phyloP scores from a whole-genome alignment of 2,888 invertebrate genomes.

The Oscheius onirici region DNA sequence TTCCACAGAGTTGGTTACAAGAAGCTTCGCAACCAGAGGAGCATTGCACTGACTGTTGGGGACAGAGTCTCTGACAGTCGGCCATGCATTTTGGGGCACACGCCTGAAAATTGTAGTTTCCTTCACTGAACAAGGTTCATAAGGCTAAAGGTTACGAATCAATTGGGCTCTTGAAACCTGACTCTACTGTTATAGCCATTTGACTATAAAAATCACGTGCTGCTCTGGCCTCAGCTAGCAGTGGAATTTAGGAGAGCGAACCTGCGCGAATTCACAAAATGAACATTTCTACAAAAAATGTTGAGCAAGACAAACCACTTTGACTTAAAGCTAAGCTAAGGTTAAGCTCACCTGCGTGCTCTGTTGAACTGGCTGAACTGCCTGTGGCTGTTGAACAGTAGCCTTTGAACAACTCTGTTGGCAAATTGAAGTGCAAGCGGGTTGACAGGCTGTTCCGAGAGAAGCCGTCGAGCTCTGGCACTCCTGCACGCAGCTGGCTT shows the following conservation, averaged over 20 bases:
- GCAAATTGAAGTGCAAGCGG: slow-evolving; percentile 45
- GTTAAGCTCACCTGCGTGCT: not conserved
- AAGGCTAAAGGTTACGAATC: too few relatives aligned
- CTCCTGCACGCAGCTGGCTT: slow-evolving; percentile 44
- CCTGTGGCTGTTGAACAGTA: slow-evolving; percentile 14
- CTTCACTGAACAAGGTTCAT: too few relatives aligned
- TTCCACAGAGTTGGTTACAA: slow-evolving; percentile 49
- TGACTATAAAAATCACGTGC: too few relatives aligned
- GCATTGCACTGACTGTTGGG: slow-evolving; percentile 44
- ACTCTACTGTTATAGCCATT: too few relatives aligned
- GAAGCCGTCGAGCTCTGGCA: slow-evolving; percentile 26
- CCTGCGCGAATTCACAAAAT: too few relatives aligned
- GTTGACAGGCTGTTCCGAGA: slow-evolving; percentile 42
- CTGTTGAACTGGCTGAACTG: not conserved
- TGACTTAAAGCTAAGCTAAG: too few relatives aligned
- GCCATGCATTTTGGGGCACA: slow-evolving; percentile 54
- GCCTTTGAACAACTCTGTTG: slow-evolving; percentile 38
- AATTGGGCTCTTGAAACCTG: too few relatives aligned
- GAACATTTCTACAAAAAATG: too few relatives aligned
- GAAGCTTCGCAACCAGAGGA: slow-evolving; percentile 44
- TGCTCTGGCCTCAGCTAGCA: too few relatives aligned
- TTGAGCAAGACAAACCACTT: too few relatives aligned
- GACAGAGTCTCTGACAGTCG: slow-evolving; percentile 51
- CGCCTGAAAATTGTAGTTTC: slow-evolving; percentile 13
- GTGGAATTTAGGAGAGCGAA: too few relatives aligned